Evolutionary conservation across 2,888 invertebrate genomes (phyloP).

Genomic region (Cheilosia impressa): DNA sequence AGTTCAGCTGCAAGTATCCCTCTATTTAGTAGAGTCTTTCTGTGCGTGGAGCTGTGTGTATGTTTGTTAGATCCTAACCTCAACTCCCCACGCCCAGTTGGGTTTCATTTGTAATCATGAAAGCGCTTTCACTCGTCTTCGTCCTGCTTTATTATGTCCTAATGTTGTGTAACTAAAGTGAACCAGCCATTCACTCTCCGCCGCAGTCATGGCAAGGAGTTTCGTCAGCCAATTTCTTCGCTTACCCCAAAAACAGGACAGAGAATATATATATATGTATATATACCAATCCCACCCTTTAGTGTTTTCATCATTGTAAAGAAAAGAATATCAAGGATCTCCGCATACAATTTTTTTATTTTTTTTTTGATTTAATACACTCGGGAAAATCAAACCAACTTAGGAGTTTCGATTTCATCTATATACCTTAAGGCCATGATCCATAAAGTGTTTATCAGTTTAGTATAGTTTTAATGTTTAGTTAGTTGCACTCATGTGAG

Average conservation of each 20-base stretch:
- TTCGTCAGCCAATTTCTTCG: constrained; percentile 66
- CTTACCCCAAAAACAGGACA: constrained; percentile 47
- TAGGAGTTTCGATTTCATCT: constrained; percentile 4
- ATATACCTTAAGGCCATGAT: not conserved
- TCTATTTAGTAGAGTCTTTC: constrained; percentile 69
- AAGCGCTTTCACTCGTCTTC: constrained; percentile 73
- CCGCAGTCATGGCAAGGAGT: constrained; percentile 44
- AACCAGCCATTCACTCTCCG: constrained; percentile 73
- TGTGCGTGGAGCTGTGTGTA: constrained; percentile 60
- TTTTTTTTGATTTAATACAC: not conserved
- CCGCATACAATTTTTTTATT: not conserved
- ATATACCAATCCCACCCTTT: constrained; percentile 42
- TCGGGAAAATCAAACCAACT: constrained; percentile 19
- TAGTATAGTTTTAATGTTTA: too few relatives aligned
- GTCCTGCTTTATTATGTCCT: constrained; percentile 66
- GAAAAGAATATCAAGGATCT: constrained; percentile 31
- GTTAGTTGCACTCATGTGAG: too few relatives aligned
- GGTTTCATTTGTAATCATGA: constrained; percentile 75
- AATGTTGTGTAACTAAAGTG: constrained; percentile 76
- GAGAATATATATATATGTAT: constrained; percentile 4
- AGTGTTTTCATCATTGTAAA: constrained; percentile 18
- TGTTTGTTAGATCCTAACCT: constrained; percentile 72
- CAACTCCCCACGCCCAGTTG: constrained; percentile 73
- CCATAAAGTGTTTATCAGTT: too few relatives aligned
- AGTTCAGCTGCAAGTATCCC: constrained; percentile 74